Evolutionary conservation across 2,888 invertebrate species (phyloP), one percentile per base, ranked within the genome.

Genomic region (Galerucella pusilla): DNA sequence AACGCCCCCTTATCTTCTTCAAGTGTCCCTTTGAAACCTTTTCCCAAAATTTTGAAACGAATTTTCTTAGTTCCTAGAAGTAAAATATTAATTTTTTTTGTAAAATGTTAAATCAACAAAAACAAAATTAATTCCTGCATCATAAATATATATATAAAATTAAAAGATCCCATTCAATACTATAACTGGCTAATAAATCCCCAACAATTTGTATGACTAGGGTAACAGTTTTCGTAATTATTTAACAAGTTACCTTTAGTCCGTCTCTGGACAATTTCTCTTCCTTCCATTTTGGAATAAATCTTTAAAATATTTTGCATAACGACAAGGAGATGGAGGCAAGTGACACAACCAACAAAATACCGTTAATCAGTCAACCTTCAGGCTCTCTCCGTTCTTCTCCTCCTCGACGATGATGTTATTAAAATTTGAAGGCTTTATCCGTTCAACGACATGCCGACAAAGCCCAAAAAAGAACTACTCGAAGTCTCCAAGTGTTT

Each of bases 361-460:
- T 65, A 57, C 28, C 63, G 64, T 65, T 65, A 68, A 68, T 63
- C 57, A 42, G 52, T 52, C 46, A 12, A 52, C 60, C 67, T 65
- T 65, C 57, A 65, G 59, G 20, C 46, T 42, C 45, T 63, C 61
- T 54, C 59, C 45, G 11, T 46, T 60, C 42, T 59, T 49, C 42
- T 54, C 20, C 42, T 54, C 74, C 42, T 54, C 74, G 71, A 67
- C 73, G 70, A 79, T 78, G 65, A 77, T 76, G 73, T 78, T 77
- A 80, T 79, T 80, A 81, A 80, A 81, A 77, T 81, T 81, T 81
- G 70, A 80, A 80, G 68, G 76, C 66, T 78, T 73, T 76, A 46
- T 74, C 74, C 78, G 80, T 80, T 79, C 80, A 79, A 78, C 78
- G 79, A 80, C 78, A 77, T 64, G 71, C 68, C 68, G 75, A 76